phyloP scores from a whole-genome alignment of 2,113 vertebrate species.

The Chaenocephalus aceratus region DNA sequence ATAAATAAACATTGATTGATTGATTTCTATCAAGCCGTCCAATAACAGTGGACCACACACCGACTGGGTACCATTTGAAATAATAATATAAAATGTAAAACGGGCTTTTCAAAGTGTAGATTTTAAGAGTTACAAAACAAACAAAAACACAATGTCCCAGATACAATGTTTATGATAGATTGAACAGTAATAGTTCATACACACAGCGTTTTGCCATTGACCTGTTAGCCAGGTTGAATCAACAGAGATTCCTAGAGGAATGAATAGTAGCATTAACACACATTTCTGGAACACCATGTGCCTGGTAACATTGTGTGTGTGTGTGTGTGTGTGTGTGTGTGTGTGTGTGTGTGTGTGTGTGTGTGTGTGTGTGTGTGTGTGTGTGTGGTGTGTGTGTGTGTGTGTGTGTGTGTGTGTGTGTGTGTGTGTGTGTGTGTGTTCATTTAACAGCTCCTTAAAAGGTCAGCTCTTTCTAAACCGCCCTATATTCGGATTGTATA shows the following conservation, averaged over 20 bases:
- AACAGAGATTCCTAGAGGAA: slow-evolving; percentile 17
- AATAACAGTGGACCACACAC: too few relatives aligned
- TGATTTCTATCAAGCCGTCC: too few relatives aligned
- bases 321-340: neutral
- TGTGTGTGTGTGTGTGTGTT: neutral
- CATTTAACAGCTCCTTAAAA: slow-evolving; percentile 46
- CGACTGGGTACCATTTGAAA: too few relatives aligned
- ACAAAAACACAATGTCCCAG: neutral
- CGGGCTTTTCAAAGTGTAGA: too few relatives aligned
- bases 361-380: neutral
- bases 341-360: too few relatives aligned
- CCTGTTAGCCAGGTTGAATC: slow-evolving; percentile 30
- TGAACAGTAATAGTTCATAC: neutral
- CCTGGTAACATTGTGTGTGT: slow-evolving; percentile 2
- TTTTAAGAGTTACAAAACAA: neutral
- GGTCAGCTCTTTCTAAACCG: slow-evolving; percentile 61
- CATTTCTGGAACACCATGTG: neutral
- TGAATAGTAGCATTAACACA: slow-evolving; percentile 44
- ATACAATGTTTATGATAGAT: too few relatives aligned
- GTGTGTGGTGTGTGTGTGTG: neutral
- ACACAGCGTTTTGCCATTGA: slow-evolving; percentile 13
- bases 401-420: neutral
- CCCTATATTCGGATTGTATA: slow-evolving; percentile 31
- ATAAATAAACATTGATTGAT: too few relatives aligned
- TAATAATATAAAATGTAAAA: too few relatives aligned